Percentiles rank a stretch among this genome's conserved stretches.
Evolutionary conservation across 37 sponge, comb jelly and placozoan genomes (phyloP).

Genomic region (Mnemiopsis leidyi): DNA sequence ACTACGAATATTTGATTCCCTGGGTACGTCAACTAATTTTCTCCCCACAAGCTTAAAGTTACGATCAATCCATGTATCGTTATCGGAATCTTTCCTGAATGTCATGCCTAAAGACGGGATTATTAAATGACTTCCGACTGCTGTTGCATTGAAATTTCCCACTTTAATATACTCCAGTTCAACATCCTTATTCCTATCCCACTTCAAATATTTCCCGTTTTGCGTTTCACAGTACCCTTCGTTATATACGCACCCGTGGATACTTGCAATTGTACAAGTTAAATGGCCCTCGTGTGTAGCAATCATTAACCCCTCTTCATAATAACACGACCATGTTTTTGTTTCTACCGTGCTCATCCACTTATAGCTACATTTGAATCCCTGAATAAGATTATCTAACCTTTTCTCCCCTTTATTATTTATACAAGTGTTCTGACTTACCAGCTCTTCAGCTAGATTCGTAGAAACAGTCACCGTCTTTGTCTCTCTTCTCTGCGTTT

Average conservation of each 20-base stretch:
- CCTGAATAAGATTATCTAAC: neutral
- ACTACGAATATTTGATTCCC: neutral
- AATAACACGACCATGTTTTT: neutral
- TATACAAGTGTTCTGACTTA: constrained; percentile 22
- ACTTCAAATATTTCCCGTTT: neutral
- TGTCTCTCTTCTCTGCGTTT: neutral
- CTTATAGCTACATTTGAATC: neutral
- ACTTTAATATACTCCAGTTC: neutral
- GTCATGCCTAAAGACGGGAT: constrained; percentile 9
- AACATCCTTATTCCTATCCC: neutral
- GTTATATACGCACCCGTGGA: neutral
- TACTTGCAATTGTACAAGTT: neutral
- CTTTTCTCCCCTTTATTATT: neutral
- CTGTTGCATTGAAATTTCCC: neutral
- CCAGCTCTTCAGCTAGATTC: constrained; percentile 3
- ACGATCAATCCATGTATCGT: neutral
- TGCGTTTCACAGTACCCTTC: neutral
- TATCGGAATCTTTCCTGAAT: constrained; percentile 6
- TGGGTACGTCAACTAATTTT: neutral
- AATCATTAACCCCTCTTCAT: constrained; percentile 4
- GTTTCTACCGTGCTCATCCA: neutral
- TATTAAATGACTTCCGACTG: neutral
- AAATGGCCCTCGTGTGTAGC: neutral
- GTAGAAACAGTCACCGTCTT: neutral
- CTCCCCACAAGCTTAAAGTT: neutral